Percentiles rank a stretch among this genome's conserved stretches.
Conservation (phyloP, 2,888 invertebrate species). For the Coelopa pilipes region DNA sequence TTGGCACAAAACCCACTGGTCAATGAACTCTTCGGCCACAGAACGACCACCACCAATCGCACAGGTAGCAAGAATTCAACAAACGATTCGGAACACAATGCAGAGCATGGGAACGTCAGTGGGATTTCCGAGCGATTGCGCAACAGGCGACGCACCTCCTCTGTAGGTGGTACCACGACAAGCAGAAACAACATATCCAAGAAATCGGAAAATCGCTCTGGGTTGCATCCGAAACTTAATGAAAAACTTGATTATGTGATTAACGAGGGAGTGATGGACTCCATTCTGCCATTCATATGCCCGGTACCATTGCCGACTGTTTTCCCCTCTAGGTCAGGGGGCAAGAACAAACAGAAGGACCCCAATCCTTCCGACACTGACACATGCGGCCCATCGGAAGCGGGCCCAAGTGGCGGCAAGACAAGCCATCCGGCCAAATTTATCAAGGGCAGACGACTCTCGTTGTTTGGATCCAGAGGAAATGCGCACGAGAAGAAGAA, state of each 20-base stretch:
- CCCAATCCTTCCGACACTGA: conserved; percentile 38
- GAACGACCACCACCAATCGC: conserved; percentile 39
- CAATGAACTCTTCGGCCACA: conserved; percentile 54
- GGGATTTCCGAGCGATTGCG: not conserved
- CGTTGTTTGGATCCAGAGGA: conserved; percentile 39
- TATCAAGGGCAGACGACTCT: conserved; percentile 46
- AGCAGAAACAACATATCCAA: not conserved
- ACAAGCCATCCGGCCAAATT: no score
- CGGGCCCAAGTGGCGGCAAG: no score
- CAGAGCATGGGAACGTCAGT: not conserved
- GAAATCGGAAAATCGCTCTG: not conserved
- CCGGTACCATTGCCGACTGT: conserved; percentile 55
- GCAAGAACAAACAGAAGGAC: conserved; percentile 42
- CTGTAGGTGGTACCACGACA: conserved; percentile 4
- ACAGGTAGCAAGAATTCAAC: conserved; percentile 19
- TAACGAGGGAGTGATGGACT: conserved; percentile 84
- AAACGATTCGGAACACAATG: not conserved
- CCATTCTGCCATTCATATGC: conserved; percentile 80
- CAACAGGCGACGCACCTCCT: conserved; percentile 14
- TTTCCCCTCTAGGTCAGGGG: conserved; percentile 42
- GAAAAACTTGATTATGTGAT: conserved; percentile 72
- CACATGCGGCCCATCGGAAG: not conserved
- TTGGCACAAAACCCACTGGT: conserved; percentile 62
- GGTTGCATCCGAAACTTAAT: conserved; percentile 59
- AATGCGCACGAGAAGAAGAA: conserved; percentile 37